Evolutionary conservation across 2,113 vertebrate genomes (phyloP).

Genomic region (Melanotaenia duboulayi): DNA sequence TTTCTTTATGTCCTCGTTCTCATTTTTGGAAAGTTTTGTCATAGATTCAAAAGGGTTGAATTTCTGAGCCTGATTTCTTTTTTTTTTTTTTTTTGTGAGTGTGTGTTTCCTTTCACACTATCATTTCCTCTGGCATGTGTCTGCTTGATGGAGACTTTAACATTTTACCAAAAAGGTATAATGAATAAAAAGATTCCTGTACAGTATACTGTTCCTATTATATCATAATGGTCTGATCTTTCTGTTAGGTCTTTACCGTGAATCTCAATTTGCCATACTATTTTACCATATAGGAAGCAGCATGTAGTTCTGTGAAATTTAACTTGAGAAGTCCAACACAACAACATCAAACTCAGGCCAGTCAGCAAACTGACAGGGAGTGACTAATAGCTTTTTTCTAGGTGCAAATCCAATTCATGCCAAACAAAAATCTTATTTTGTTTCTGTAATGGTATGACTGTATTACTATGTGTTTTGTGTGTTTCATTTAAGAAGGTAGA

Average conservation of each 20-base stretch:
- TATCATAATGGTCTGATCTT: conserved; percentile 39
- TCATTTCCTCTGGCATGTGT: conserved; percentile 73
- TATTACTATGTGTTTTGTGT: conserved; percentile 84
- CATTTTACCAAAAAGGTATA: conserved; percentile 64
- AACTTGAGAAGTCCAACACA: conserved; percentile 63
- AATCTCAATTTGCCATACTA: conserved; percentile 62
- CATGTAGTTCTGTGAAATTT: conserved; percentile 67
- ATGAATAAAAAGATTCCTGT: conserved; percentile 64
- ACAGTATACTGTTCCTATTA: conserved; percentile 49
- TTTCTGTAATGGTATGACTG: conserved; percentile 83
- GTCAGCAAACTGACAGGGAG: conserved; percentile 80
- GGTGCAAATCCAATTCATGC: conserved; percentile 84
- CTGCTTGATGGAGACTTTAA: conserved; percentile 68
- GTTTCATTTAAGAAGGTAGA: conserved; percentile 80
- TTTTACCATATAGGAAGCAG: conserved; percentile 54
- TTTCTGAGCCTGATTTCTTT: conserved; percentile 66
- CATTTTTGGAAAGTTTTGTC: conserved; percentile 78
- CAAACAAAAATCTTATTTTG: conserved; percentile 85
- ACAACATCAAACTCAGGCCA: conserved; percentile 66
- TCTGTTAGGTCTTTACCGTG: conserved; percentile 57
- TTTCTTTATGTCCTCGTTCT: conserved; percentile 65
- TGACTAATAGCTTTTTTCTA: conserved; percentile 80
- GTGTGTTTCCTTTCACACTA: conserved; percentile 71
- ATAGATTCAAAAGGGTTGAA: conserved; percentile 82
- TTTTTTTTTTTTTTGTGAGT: conserved; percentile 45